Conservation (phyloP, 1,140 invertebrate genomes). For the Xylocopa sonorina region DNA sequence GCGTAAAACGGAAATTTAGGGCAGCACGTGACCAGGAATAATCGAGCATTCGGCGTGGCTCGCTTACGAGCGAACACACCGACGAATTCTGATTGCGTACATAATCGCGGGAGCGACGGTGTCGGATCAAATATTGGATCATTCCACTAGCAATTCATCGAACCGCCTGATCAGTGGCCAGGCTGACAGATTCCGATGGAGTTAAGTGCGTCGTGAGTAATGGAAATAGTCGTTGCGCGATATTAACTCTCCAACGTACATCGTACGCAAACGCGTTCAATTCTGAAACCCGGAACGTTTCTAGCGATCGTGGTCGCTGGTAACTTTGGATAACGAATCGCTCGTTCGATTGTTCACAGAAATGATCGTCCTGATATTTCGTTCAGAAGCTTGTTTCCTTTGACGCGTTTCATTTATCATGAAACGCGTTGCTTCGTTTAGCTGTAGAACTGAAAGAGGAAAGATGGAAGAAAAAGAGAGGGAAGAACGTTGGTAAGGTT, state of each 20-base stretch:
- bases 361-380: too few species aligned
- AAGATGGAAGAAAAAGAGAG: too few species aligned
- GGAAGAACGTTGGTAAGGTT: too few species aligned
- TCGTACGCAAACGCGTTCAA: too few species aligned
- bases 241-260: slow-evolving; percentile 18
- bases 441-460: too few species aligned
- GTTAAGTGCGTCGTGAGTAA: slow-evolving; percentile 35
- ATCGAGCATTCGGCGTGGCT: slow-evolving; percentile 26
- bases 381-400: too few species aligned
- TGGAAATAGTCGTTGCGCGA: slow-evolving; percentile 26
- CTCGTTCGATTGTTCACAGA: not conserved
- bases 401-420: too few species aligned
- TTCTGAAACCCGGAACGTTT: too few species aligned
- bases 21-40: slow-evolving; percentile 25
- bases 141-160: slow-evolving; percentile 8
- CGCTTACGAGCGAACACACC: slow-evolving; percentile 11
- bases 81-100: slow-evolving; percentile 40
- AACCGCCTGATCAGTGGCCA: slow-evolving; percentile 24
- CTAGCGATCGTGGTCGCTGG: not conserved
- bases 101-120: slow-evolving; percentile 15
- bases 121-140: slow-evolving; percentile 5
- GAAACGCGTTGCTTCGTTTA: not conserved
- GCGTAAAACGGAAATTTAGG: slow-evolving; percentile 27
- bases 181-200: slow-evolving; percentile 14
- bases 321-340: not conserved